Percentiles rank a stretch among this genome's conserved stretches.
Conservation (phyloP, 1,140 invertebrate species). For the Drosophila biarmipes region DNA sequence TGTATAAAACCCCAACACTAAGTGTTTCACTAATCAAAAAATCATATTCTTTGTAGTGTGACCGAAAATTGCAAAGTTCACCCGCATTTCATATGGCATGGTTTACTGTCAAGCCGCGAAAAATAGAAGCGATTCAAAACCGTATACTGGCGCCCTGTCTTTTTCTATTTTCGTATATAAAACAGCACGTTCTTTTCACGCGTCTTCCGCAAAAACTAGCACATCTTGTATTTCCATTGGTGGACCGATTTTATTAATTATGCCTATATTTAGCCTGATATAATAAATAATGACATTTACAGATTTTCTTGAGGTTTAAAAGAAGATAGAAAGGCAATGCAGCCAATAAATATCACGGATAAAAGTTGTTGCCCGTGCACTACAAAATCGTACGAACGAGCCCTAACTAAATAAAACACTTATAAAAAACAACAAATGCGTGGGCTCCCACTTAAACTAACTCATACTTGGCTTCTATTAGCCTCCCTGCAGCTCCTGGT, state of each 20-base stretch:
- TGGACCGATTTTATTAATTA: conserved; percentile 2
- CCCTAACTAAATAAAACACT: conserved; percentile 24
- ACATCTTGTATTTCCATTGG: too few relatives aligned
- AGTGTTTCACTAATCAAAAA: too few relatives aligned
- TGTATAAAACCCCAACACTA: too few relatives aligned
- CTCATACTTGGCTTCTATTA: not conserved
- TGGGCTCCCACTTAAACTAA: conserved; percentile 11
- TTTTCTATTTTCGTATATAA: too few relatives aligned
- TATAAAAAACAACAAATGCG: conserved; percentile 44
- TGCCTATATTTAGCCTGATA: not conserved
- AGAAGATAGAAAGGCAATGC: conserved; percentile 5
- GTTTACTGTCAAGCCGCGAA: too few relatives aligned
- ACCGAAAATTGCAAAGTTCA: too few relatives aligned
- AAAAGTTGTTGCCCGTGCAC: conserved; percentile 1
- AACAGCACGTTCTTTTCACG: too few relatives aligned
- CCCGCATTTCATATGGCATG: too few relatives aligned
- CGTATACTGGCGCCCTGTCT: too few relatives aligned
- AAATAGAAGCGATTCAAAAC: too few relatives aligned
- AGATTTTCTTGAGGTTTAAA: not conserved
- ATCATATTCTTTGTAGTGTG: too few relatives aligned
- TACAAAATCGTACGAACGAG: conserved; percentile 5
- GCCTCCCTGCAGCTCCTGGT: conserved; percentile 3
- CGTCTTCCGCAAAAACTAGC: too few relatives aligned
- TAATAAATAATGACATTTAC: conserved; percentile 21
- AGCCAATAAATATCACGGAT: conserved; percentile 29